Evolutionary conservation across 2,888 invertebrate species (phyloP), one percentile per base, ranked within the genome.

Genomic region (Drosophila atripex): DNA sequence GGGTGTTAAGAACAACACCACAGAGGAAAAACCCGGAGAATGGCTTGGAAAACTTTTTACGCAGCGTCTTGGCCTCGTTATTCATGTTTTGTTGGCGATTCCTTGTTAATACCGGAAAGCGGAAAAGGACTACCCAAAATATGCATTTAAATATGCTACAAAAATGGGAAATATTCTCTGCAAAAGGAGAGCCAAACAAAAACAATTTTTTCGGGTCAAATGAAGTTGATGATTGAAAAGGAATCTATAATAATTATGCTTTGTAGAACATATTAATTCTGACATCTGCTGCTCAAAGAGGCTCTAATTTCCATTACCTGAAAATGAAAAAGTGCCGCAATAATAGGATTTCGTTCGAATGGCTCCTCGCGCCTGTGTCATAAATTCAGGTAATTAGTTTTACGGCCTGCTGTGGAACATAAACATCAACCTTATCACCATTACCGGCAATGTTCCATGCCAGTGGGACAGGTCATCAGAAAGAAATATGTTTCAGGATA

Each of bases 371-470:
- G 30, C 23, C 35, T 53, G 18, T 50, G 38, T 32, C 46, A 56
- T 38, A 71, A 71, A 55, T 56, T 74, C 16, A 28, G 55, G 47
- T 68, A 71, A 77, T 80, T 77, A 68, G 77, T 64, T 74, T 64
- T 35, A 75, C 61, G 46, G 63, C 45, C 58, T 38, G 51, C 39
- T 18, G 43, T 7, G 23, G 25, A 38, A 39, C 47, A 56, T 41
- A 58, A 39, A 50, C 49, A 73, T 76, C 32, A 59, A 64, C 53
- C 64, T 69, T 53, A 59, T 68, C 52, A 60, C 51, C 56, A 30
- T 66, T 51, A 60, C 52, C 23, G 50, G 43, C 66, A 65, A 66
- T 53, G 56, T 73, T 57, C 65, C 50, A 46, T 46, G 51, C 49
- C 38, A 47, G 47, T 14, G 49, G 23, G 11, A 4, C 61, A 52